Evolutionary conservation across 2,888 invertebrate species (phyloP), one percentile per base, ranked within the genome.

Genomic region (Apodemia mormo): DNA sequence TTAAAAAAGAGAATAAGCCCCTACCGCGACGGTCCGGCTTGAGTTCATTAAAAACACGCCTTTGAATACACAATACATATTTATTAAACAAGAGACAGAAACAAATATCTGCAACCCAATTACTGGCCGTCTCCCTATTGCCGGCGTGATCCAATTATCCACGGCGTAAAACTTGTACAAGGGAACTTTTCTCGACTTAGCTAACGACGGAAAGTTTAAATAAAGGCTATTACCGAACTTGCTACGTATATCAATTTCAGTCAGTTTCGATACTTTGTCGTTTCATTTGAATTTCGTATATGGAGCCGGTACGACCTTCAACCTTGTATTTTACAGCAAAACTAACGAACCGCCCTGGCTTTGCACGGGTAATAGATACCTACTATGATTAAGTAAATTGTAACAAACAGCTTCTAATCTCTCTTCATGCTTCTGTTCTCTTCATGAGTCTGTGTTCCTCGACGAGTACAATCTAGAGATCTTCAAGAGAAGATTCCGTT

Each of bases 41-140:
- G 8, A 54, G 1, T 22, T 54, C 52, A 22, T 54, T 54, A 22
- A 54, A 49, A 54, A 22, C 52, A 7, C 52, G n/a, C 49, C 14
- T 8, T 54, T 22, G 22, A 54, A 54, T 22, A 22, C 54, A 54
- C n/a, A 58, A 30, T 30, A 30, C 29, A 30, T 58, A 30, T 58
- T 12, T 58, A 30, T 30, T 30, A 30, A 54, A 58, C 58, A 30
- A 58, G 5, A 12, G 30, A 58, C 58, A 30, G 58, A 30, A 58
- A 64, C 33, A 64, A 64, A 64, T 37, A 64, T 33, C 64, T 64
- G 64, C 37, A 37, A 64, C 64, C 64, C 33, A 64, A 64, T 64
- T 64, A 64, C 61, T 37, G 61, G 37, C 37, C 33, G 37, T 61
- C 61, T 30, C 14, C 61, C 14, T 64, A 33, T 37, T 33, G 7